These are phyloP conservation scores for Drosophila mercatorum DNA, from an alignment of 2,888 invertebrate genomes.

Conservation along the genomic window DNA sequence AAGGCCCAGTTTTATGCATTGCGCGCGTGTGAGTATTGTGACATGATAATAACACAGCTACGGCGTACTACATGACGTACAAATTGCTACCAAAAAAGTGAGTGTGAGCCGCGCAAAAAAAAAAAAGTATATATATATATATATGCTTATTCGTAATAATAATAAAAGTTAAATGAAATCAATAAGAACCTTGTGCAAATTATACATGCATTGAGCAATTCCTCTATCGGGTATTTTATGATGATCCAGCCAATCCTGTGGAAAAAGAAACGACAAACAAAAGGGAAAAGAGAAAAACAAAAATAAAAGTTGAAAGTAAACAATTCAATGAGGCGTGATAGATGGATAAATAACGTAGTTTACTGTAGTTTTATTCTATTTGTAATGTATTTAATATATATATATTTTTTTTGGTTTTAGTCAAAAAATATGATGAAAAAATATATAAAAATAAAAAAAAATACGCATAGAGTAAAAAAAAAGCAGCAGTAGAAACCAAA, in stretches of 20 bases:
- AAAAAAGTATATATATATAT: too few species aligned
- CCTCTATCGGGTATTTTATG: conserved; percentile 84
- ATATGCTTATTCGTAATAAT: conserved; percentile 23
- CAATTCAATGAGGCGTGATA: conserved; percentile 69
- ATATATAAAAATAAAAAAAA: neutral
- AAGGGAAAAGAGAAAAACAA: conserved; percentile 37
- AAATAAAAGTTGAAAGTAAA: conserved; percentile 37
- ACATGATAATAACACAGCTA: conserved; percentile 15
- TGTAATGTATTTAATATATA: conserved; percentile 1
- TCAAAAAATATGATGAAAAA: too few species aligned
- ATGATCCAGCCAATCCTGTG: conserved; percentile 85
- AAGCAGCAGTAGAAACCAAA: conserved; percentile 22
- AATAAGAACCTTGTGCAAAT: conserved; percentile 84
- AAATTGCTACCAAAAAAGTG: neutral
- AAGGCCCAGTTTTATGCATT: neutral
- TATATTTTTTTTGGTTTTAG: too few species aligned
- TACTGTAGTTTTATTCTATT: conserved; percentile 13
- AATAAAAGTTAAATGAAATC: conserved; percentile 50
- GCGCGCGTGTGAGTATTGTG: conserved; percentile 4
- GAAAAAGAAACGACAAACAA: conserved; percentile 69
- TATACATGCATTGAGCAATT: conserved; percentile 85
- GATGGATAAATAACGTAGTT: conserved; percentile 50
- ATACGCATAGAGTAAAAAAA: conserved; percentile 31
- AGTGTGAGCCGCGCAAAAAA: too few species aligned
- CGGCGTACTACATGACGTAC: neutral